phyloP scores from a whole-genome alignment of 2,797 vertebrate genomes.

The Sebastes elongatus region DNA sequence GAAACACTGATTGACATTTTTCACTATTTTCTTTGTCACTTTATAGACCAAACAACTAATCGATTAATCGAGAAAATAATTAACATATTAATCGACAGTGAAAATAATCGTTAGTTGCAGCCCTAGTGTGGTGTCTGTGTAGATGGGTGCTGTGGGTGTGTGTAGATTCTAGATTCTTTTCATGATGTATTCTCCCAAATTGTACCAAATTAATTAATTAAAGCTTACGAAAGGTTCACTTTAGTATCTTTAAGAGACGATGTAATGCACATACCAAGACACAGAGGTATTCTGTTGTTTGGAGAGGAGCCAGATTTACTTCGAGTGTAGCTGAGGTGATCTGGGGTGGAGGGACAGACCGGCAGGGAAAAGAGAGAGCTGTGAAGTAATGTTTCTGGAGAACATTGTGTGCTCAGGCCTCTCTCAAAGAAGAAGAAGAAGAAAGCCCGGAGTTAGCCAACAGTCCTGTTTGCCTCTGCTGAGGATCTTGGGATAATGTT shows the following conservation, averaged over 20 bases:
- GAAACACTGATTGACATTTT: too few species aligned
- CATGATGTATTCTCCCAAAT: background rate
- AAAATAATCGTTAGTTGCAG: too few species aligned
- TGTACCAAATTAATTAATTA: conserved; percentile 3
- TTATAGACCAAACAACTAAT: too few species aligned
- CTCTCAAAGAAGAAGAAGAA: background rate
- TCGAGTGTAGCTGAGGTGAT: conserved; percentile 36
- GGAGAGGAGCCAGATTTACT: conserved; percentile 26
- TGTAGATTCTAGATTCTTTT: background rate
- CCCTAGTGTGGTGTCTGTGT: background rate
- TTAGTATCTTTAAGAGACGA: background rate
- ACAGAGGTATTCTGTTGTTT: conserved; percentile 23
- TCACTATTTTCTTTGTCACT: too few species aligned
- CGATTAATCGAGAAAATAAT: too few species aligned
- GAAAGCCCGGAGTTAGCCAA: conserved; percentile 51
- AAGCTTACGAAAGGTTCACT: background rate
- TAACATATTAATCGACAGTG: too few species aligned
- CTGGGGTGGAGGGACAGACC: conserved; percentile 27
- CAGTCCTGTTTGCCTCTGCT: conserved; percentile 53
- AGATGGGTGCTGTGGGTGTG: background rate
- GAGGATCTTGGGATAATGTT: conserved; percentile 63
- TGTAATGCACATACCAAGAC: background rate
- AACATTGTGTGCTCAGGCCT: conserved; percentile 75
- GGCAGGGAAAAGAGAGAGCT: conserved; percentile 26
- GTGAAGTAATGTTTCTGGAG: conserved; percentile 75